Conservation (phyloP, 2,797 vertebrate species). For the Lateolabrax maculatus region DNA sequence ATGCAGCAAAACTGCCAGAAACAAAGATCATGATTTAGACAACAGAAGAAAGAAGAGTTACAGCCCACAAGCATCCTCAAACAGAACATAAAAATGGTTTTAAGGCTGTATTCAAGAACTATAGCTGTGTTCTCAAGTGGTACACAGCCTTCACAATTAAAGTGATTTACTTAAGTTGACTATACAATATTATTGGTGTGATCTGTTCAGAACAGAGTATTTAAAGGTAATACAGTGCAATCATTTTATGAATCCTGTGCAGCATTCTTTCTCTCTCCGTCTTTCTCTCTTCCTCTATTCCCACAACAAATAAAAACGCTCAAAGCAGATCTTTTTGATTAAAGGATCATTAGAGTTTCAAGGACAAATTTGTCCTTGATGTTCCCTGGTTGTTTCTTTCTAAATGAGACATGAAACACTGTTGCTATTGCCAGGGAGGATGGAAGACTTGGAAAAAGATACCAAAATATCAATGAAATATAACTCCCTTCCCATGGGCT, state of each 20-base stretch:
- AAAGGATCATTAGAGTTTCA: slow-evolving; percentile 7
- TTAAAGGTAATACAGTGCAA: not conserved
- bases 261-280: not conserved
- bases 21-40: slow-evolving; percentile 35
- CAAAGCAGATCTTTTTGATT: slow-evolving; percentile 1
- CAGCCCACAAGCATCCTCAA: not conserved
- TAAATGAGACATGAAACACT: not conserved
- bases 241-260: not conserved
- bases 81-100: not conserved
- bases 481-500: not conserved
- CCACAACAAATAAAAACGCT: not conserved
- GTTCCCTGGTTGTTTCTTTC: slow-evolving; percentile 1
- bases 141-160: not conserved
- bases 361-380: not conserved
- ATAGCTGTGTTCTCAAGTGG: not conserved
- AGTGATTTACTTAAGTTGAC: not conserved
- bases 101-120: not conserved
- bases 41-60: slow-evolving; percentile 14
- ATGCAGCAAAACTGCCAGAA: slow-evolving; percentile 64
- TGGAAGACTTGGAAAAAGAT: not conserved
- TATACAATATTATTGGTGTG: not conserved
- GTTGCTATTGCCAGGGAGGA: not conserved
- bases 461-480: not conserved
- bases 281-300: not conserved
- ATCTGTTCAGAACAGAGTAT: not conserved